These are phyloP conservation scores for Echinometra lucunter DNA, from an alignment of 53 echinoderm and acorn worm genomes.

Conservation along the genomic window DNA sequence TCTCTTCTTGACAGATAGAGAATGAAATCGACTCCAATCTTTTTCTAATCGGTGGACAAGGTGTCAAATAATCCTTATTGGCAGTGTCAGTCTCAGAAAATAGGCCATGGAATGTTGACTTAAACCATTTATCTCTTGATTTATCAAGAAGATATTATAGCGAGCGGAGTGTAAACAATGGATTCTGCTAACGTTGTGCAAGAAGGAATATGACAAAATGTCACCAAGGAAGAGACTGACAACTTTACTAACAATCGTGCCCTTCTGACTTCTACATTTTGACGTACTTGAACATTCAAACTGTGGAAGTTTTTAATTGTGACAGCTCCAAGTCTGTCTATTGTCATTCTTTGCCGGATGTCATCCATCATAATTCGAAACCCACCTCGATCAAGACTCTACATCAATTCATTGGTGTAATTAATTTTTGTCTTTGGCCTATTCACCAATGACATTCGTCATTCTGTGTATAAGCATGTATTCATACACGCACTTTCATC, in stretches of 20 bases:
- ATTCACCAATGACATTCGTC: neutral
- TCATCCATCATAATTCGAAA: neutral
- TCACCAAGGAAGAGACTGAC: neutral
- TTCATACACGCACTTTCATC: no score
- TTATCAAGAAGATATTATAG: conserved; percentile 43
- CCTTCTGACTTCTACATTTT: neutral
- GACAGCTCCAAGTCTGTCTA: conserved; percentile 16
- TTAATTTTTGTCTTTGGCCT: neutral
- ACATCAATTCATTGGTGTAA: no score
- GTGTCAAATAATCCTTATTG: conserved; percentile 66
- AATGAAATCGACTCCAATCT: conserved; percentile 5
- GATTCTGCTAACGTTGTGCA: neutral
- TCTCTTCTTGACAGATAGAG: neutral
- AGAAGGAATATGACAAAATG: conserved; percentile 20
- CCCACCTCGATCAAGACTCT: neutral
- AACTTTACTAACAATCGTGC: conserved; percentile 44
- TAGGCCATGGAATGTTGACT: conserved; percentile 12
- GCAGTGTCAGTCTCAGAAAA: conserved; percentile 24
- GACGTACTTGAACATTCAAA: conserved; percentile 13
- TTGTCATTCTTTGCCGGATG: conserved; percentile 2
- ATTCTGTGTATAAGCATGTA: neutral
- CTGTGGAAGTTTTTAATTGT: conserved; percentile 49
- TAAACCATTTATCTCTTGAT: conserved; percentile 54
- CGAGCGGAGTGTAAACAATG: conserved; percentile 5
- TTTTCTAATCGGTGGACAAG: neutral